Evolutionary conservation across 2,113 vertebrate species (phyloP).

Genomic region (Myrmecophaga tridactyla): DNA sequence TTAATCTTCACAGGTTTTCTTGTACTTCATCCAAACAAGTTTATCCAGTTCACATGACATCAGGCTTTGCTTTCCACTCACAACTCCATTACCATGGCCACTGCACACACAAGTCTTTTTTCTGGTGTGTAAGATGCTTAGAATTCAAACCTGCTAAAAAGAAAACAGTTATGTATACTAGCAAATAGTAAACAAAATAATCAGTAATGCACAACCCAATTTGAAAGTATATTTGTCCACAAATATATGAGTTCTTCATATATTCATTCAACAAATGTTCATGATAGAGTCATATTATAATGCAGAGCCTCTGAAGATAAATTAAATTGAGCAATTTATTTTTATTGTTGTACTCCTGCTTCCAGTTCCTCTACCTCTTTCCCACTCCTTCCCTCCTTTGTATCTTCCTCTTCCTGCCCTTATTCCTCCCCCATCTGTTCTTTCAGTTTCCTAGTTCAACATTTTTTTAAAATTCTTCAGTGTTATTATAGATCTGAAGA

Average conservation of each 20-base stretch:
- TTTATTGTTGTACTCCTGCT: not conserved
- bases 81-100: not conserved
- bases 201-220: not conserved
- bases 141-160: not conserved
- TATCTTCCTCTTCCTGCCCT: not conserved
- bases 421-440: not conserved
- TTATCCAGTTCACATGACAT: slow-evolving; percentile 26
- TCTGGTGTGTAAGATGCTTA: not conserved
- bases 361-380: too few relatives aligned
- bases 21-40: slow-evolving; percentile 23
- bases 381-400: fast-evolving
- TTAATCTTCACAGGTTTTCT: slow-evolving; percentile 41
- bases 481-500: not conserved
- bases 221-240: not conserved
- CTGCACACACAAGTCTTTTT: not conserved
- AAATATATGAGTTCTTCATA: not conserved
- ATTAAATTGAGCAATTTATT: not conserved
- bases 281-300: fast-evolving
- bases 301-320: not conserved
- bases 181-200: not conserved
- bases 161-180: not conserved
- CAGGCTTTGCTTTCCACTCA: slow-evolving; percentile 19
- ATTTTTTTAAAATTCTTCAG: not conserved
- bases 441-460: not conserved
- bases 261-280: not conserved